Evolutionary conservation across 2,888 invertebrate genomes (phyloP), one percentile per base, ranked within the genome.

Genomic region (Idaea aversata): DNA sequence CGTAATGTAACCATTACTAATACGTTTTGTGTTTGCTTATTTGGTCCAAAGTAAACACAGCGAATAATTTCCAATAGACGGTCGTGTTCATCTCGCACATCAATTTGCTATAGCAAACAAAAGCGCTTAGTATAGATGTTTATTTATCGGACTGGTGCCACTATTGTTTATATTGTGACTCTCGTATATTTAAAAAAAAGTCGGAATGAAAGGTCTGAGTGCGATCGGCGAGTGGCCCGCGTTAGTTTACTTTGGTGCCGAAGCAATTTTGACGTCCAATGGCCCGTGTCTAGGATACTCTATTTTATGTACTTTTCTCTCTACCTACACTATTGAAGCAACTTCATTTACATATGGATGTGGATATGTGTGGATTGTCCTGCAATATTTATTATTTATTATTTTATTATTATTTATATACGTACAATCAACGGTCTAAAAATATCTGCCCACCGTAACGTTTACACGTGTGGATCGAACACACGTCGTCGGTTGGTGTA

Each of bases 231-330:
- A 71, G 69, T 75, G 74, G 73, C 76, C 78, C 71, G 80, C 77
- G 77, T 82, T 81, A 79, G 80, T 81, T 81, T 78, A 74, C 76
- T 76, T 77, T 79, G 72, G 76, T 71, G 71, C 75, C 77, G 76
- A 78, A 77, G 78, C 82, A 82, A 83, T 84, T 81, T 80, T 70
- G 69, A 63, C 67, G 76, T 71, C 78, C 82, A 83, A 83, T 82
- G 81, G 76, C 68, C 75, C 80, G 80, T 75, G 78, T 79, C 72
- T 75, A 70, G 76, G 76, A 73, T 66, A 64, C 60, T 63, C 61
- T 63, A 68, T 63, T 58, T 64, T 64, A 72, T 75, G 71, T 25
- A 25, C 2, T 25, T 67, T 68, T 67, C 64, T 66, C 66, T 67
- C 64, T 57, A 68, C 61, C n/a, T 3, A 13, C 6, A 47, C 47